Base-by-base conservation (phyloP, 2,797 vertebrate species). In the Molossus molossus region DNA sequence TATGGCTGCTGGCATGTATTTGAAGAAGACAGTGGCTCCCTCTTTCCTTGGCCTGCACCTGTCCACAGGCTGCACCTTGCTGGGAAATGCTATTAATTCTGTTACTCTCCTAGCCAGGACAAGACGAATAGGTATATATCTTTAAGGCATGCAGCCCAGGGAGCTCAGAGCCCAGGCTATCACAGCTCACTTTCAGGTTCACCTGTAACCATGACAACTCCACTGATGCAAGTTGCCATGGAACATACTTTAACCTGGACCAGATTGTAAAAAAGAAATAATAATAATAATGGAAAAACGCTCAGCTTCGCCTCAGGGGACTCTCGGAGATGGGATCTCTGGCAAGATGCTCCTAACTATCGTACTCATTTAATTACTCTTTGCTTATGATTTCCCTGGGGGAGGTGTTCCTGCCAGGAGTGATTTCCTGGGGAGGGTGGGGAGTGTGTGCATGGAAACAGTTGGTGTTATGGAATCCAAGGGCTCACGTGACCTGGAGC, bases 121-220 rank as follows among this genome's bases (percentile, higher is more conserved):
- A 53, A 86, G 93, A 93, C 82, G 94, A 95, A 67, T 48, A 92
- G 88, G 17, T 9, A 4, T 93, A 33, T 62, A 23, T 50, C 70
- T 97, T 18, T 9, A 97, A 97, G 95, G 82, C 9, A 21, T 1
- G 2, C 6, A 0, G 77, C 67, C 82, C 83, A 40, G 62, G 82
- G 94, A 95, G 91, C 94, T 89, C 45, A 62, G 92, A 97, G 93
- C 29, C 29, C 21, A 0, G 40, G 89, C 96, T 91, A 83, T 95
- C n/a, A 57, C 79, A 45, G 62, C 90, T 92, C 88, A 83, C 92
- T 69, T 95, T 91, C 95, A 90, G 81, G 95, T 96, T 96, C 97
- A 97, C 97, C 92, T 95, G 98, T 98, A 98, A 97, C 98, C 98
- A 98, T 98, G 97, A 97, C 4, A 97, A 98, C 97, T 82, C 95